phyloP scores from a whole-genome alignment of 2,888 invertebrate species.

The Mesorhabditis belari region DNA sequence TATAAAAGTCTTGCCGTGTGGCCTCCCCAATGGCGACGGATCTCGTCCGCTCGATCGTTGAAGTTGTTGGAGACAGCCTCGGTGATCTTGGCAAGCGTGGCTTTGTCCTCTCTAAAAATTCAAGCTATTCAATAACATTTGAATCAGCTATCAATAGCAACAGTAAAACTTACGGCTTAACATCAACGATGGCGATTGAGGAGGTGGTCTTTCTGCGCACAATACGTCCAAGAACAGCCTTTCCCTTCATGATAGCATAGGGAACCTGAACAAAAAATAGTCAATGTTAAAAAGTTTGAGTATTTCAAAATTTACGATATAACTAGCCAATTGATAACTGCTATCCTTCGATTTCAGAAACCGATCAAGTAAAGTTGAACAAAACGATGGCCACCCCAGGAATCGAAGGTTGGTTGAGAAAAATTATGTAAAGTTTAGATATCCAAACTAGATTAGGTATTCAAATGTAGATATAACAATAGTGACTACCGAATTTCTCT shows the following conservation, averaged over 20 bases:
- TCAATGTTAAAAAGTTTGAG: not conserved
- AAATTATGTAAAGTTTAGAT: too few species aligned
- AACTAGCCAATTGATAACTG: too few species aligned
- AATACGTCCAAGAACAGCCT: slow-evolving; percentile 86
- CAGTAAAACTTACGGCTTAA: slow-evolving; percentile 59
- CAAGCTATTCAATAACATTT: not conserved
- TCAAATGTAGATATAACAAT: too few species aligned
- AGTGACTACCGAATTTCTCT: too few species aligned
- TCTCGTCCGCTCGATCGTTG: slow-evolving; percentile 92
- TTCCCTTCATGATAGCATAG: slow-evolving; percentile 97
- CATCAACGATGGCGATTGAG: slow-evolving; percentile 77
- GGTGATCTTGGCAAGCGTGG: slow-evolving; percentile 79
- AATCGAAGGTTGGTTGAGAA: too few species aligned
- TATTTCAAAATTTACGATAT: too few species aligned
- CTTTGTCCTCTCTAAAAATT: slow-evolving; percentile 69
- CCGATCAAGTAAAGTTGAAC: too few species aligned
- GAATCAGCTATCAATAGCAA: slow-evolving; percentile 12
- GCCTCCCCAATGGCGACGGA: slow-evolving; percentile 83
- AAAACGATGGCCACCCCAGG: too few species aligned
- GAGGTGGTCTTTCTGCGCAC: slow-evolving; percentile 93
- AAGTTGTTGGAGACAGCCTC: slow-evolving; percentile 96
- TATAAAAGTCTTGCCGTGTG: too few species aligned
- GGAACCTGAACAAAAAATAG: slow-evolving; percentile 66
- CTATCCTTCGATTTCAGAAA: too few species aligned
- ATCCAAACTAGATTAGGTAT: too few species aligned